A percentile compares a stretch with the other conserved stretches of the same genome.
These are phyloP conservation scores for Eupithecia vulgata DNA, from an alignment of 2,888 invertebrate genomes.

Conservation along the genomic window DNA sequence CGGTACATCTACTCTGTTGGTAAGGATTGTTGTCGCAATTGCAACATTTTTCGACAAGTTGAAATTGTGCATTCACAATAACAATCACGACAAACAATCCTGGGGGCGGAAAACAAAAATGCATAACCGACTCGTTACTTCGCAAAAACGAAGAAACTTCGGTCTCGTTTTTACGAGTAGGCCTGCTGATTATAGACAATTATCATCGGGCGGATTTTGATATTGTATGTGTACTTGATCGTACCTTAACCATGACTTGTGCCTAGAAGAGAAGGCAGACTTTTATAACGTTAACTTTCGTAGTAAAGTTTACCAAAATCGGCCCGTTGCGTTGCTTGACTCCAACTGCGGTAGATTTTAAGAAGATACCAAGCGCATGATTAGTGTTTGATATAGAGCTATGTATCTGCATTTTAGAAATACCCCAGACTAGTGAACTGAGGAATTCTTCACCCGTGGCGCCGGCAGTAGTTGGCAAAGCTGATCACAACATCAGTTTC, in stretches of 20 bases:
- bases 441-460: constrained; percentile 73
- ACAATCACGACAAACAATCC: background rate
- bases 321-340: background rate
- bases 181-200: background rate
- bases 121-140: too few species aligned
- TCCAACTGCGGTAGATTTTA: background rate
- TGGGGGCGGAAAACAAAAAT: background rate
- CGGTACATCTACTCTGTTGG: background rate
- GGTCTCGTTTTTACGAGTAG: too few species aligned
- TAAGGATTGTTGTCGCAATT: background rate
- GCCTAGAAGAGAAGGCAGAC: background rate
- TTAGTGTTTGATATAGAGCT: constrained; percentile 33
- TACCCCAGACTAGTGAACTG: constrained; percentile 79
- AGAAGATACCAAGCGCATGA: background rate
- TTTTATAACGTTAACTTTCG: background rate
- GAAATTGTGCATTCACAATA: background rate
- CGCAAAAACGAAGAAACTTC: too few species aligned
- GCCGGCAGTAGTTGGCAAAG: constrained; percentile 65
- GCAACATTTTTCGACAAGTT: background rate
- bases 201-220: background rate
- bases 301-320: background rate
- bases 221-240: background rate
- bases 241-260: background rate
- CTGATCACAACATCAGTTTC: constrained; percentile 67
- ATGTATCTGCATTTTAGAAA: constrained; percentile 68